Base-by-base conservation (phyloP, 2,113 vertebrate species). In the Amblyornis subalaris region DNA sequence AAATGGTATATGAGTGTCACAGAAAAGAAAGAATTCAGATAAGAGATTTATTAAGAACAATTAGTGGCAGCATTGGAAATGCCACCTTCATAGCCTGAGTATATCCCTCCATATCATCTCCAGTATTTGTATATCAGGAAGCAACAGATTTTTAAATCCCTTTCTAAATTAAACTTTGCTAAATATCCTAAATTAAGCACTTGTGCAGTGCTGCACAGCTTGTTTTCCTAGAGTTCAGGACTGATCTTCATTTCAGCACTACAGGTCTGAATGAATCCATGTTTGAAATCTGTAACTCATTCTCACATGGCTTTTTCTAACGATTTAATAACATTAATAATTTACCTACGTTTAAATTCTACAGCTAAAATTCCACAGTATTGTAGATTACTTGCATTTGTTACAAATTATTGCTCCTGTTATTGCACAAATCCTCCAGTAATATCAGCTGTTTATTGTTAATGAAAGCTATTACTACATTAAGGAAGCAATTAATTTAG, bases 381-480 rank as follows among this genome's bases (percentile, higher is more conserved):
- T 77, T 47, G 6, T 83, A 94, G 74, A 84, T 84, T 88, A 83
- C 45, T 69, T 95, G 67, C 51, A 91, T 92, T 91, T 78, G 9
- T 93, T 62, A 55, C 31, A 92, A 94, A 91, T 83, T 78, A 91
- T 83, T 88, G 11, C n/a, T 94, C 28, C 35, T 9, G 1, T 92
- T 91, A 79, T 48, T 36, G 35, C 75, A 79, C 42, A 93, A 88
- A 91, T 95, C 45, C 45, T 93, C 76, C n/a, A 77, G 70, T 72
- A 93, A 85, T 73, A 88, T 92, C 61, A 85, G n/a, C 45, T 86
- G 38, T 75, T 95, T 96, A 66, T 91, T 90, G 70, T 72, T 88
- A 94, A 95, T 92, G 67, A 86, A 94, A 94, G 51, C 53, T 91
- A 94, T 75, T 78, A 31, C 24, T 58, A 62, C 45, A 85, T 72